Evolutionary conservation across 2,797 vertebrate species (phyloP).

Genomic region (Acomys russatus): DNA sequence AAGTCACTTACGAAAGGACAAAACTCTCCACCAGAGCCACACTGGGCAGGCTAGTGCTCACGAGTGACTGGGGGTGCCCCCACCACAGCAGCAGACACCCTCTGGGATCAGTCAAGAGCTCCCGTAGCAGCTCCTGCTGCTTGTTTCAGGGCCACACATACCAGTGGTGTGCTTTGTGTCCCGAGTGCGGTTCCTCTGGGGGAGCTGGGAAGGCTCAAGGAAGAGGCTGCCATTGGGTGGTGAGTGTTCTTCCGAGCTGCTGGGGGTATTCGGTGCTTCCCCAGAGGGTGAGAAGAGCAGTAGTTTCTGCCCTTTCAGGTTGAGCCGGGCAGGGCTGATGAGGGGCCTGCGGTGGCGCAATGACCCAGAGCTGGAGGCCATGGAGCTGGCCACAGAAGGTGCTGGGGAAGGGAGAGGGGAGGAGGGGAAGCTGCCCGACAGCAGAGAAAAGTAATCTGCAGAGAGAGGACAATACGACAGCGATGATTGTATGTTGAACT

Average conservation of each 20-base stretch:
- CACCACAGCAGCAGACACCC: neutral
- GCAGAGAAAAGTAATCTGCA: conserved; percentile 95
- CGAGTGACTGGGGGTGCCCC: neutral
- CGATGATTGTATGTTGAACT: accelerated
- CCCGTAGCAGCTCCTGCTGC: neutral
- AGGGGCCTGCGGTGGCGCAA: conserved; percentile 94
- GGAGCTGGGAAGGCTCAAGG: conserved; percentile 79
- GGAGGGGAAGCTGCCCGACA: conserved; percentile 91
- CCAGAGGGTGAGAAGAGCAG: conserved; percentile 90
- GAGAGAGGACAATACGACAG: neutral
- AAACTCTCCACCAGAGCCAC: neutral
- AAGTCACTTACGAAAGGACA: neutral
- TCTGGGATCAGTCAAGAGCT: neutral
- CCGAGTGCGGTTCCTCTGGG: neutral
- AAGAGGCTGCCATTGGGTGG: conserved; percentile 83
- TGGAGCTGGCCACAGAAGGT: conserved; percentile 94
- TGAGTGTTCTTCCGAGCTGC: conserved; percentile 87
- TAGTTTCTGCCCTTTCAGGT: conserved; percentile 94
- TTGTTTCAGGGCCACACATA: neutral
- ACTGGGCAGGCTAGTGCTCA: neutral
- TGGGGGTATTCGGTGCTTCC: conserved; percentile 78
- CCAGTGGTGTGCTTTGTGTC: conserved; percentile 61
- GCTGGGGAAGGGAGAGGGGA: conserved; percentile 94
- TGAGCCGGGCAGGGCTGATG: conserved; percentile 97
- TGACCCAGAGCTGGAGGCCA: conserved; percentile 94